A percentile compares a stretch with the other conserved stretches of the same genome.
Conservation (phyloP, 2,113 vertebrate species). For the Natator depressus region DNA sequence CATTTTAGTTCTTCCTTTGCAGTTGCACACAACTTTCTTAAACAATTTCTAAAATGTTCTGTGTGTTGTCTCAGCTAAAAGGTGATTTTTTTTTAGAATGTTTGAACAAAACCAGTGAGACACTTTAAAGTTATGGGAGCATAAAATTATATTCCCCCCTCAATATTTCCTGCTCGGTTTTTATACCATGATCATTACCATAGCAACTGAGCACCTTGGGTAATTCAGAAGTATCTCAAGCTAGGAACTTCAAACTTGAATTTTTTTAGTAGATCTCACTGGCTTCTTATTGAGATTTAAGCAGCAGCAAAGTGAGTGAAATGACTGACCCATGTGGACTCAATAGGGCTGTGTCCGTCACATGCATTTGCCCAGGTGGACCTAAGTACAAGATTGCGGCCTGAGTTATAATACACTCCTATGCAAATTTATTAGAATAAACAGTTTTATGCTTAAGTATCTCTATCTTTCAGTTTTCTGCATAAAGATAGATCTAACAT, state of each 20-base stretch:
- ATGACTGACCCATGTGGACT: neutral
- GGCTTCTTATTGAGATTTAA: neutral
- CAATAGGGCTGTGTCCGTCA: neutral
- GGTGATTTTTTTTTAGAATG: neutral
- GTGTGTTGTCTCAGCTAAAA: neutral
- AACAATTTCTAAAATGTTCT: conserved; percentile 22
- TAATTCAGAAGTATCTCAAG: neutral
- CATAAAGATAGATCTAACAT: neutral
- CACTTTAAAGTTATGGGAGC: neutral
- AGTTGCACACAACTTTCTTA: neutral
- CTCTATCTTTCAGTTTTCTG: neutral
- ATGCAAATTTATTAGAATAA: neutral
- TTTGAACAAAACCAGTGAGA: neutral
- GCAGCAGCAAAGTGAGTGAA: neutral
- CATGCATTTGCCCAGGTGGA: neutral
- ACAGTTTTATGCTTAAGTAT: neutral
- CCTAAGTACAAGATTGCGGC: neutral
- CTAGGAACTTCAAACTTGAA: neutral
- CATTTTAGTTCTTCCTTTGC: neutral
- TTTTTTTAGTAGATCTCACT: neutral
- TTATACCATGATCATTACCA: neutral
- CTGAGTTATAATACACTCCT: neutral
- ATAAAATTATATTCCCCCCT: neutral
- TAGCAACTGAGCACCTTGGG: neutral
- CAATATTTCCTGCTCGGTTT: neutral